Conservation (phyloP, 2,113 vertebrate species). For the Ovis aries region ARS-UI_Ramb_v3.0 NC_056069.1:43292501-43293000, state of each 20-base stretch:
- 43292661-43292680: neutral
- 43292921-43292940: neutral
- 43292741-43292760: neutral
- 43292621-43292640: neutral
- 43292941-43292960: constrained; percentile 2
- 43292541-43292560: constrained; percentile 6
- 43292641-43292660: neutral
- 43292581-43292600: neutral
- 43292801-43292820: constrained; percentile 1
- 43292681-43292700: neutral
- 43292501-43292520: neutral
- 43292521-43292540: neutral
- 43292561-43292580: neutral
- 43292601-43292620: neutral
- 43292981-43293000: neutral
- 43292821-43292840: neutral
- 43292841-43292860: neutral
- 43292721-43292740: neutral
- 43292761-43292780: neutral
- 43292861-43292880: neutral
- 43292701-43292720: neutral
- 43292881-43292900: neutral
- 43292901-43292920: neutral
- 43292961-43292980: neutral
- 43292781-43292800: neutral